These are phyloP conservation scores for Pteruthius melanotis DNA, from an alignment of 2,113 vertebrate genomes.

Conservation along the genomic window DNA sequence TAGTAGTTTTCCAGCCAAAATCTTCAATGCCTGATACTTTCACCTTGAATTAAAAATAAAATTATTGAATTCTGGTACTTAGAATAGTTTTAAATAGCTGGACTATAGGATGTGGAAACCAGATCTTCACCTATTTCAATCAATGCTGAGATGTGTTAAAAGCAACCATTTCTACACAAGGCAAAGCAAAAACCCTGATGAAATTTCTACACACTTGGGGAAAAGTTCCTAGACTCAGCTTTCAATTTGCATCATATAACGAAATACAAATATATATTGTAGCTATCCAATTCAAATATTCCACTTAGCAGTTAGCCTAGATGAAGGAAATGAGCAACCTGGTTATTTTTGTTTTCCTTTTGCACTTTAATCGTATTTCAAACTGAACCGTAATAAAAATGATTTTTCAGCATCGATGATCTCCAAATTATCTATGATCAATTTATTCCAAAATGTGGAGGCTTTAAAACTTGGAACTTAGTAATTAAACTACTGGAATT, in stretches of 20 bases:
- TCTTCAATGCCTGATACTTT: not conserved
- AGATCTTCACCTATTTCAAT: not conserved
- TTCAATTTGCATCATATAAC: not conserved
- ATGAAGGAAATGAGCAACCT: not conserved
- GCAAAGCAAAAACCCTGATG: not conserved
- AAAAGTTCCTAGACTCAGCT: not conserved
- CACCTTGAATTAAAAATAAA: not conserved
- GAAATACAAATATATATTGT: not conserved
- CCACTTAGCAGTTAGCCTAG: not conserved
- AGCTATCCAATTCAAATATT: not conserved
- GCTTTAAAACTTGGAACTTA: not conserved
- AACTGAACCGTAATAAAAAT: not conserved
- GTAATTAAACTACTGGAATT: not conserved
- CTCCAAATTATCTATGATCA: not conserved
- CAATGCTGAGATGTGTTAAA: not conserved
- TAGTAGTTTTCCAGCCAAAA: not conserved
- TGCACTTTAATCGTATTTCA: not conserved
- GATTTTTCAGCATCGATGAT: not conserved
- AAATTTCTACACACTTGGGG: not conserved
- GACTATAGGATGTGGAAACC: not conserved
- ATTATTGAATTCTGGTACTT: not conserved
- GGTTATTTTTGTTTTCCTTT: not conserved
- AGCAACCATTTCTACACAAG: not conserved
- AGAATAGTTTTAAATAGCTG: not conserved
- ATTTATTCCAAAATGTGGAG: not conserved